Evolutionary conservation across 1,140 invertebrate genomes (phyloP), one percentile per base, ranked within the genome.

Genomic region (Zaprionus camerounensis): DNA sequence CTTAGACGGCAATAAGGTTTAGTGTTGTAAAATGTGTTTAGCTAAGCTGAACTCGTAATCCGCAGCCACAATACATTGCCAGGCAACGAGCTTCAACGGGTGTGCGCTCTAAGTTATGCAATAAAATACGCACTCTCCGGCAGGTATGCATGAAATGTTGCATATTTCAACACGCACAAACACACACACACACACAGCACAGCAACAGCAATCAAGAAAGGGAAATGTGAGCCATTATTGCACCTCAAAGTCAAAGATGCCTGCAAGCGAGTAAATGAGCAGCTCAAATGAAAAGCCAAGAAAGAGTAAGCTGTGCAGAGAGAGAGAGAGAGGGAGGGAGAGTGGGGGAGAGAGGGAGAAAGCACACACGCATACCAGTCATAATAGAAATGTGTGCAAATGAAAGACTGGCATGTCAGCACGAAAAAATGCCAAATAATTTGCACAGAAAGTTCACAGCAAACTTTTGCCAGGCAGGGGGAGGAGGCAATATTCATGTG

Each of bases 181-280:
- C 72, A 58, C 57, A 51, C 53, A 70, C 72, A 63, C 72, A 63
- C 31, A 57, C 15, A 46, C 24, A 56, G 20, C 22, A 41, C 24
- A 55, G 22, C 17, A 49, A 46, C 41, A 55, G n/a, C 13, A 13
- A 22, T 56, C 5, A 15, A 41, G 38, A 63, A 56, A 24, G 9
- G 51, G 31, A 56, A 22, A 64, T 51, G 62, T 62, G 62, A 22
- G 34, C 72, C 58, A 61, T 83, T 80, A 77, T 77, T 81, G 77
- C 81, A 80, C 61, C 65, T 83, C 20, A 61, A 76, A 62, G 65
- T 69, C 76, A 72, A 67, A 73, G 67, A 80, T 82, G 49, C 63
- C 64, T 53, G 58, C 24, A 34, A 46, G 67, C 57, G 44, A 59
- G 36, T 31, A 72, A 68, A 34, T 63, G 36, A 56, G 49, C 31